These are phyloP conservation scores for Pogoniulus pusillus DNA, from an alignment of 2,797 vertebrate genomes.

Conservation along the genomic window DNA sequence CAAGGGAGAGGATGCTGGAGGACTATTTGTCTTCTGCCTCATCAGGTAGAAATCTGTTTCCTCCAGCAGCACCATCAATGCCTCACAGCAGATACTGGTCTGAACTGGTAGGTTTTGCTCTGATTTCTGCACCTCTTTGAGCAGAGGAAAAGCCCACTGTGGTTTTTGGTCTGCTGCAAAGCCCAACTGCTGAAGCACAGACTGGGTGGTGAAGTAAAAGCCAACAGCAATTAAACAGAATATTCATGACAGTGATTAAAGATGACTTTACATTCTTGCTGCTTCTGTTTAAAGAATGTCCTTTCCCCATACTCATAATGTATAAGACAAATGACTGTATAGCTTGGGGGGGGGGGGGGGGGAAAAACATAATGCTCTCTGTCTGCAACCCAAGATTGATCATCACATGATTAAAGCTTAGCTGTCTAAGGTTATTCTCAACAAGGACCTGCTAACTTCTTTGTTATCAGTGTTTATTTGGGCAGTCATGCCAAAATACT, in stretches of 20 bases:
- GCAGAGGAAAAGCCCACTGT: not conserved
- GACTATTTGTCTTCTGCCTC: constrained; percentile 24
- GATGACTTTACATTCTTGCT: constrained; percentile 8
- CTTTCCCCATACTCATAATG: not conserved
- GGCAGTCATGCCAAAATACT: not conserved
- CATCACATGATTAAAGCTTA: not conserved
- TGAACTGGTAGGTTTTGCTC: not conserved
- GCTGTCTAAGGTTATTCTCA: constrained; percentile 25
- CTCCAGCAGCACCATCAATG: not conserved
- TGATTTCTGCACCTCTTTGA: not conserved
- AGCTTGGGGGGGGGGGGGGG: not conserved
- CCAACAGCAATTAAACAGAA: constrained; percentile 30
- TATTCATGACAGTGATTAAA: constrained; percentile 26
- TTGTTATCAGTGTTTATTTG: not conserved
- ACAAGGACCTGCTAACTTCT: not conserved
- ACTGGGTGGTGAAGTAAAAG: not conserved
- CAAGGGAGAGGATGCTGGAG: not conserved
- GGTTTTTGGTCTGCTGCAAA: not conserved
- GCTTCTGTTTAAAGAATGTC: constrained; percentile 20
- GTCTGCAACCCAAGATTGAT: not conserved
- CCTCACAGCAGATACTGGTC: not conserved
- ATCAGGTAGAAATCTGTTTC: not conserved
- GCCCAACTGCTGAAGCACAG: not conserved
- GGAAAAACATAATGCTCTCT: constrained; percentile 1
- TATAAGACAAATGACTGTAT: not conserved